phyloP scores from a whole-genome alignment of 2,888 invertebrate genomes.

The Hypselothyrea guttata region DNA sequence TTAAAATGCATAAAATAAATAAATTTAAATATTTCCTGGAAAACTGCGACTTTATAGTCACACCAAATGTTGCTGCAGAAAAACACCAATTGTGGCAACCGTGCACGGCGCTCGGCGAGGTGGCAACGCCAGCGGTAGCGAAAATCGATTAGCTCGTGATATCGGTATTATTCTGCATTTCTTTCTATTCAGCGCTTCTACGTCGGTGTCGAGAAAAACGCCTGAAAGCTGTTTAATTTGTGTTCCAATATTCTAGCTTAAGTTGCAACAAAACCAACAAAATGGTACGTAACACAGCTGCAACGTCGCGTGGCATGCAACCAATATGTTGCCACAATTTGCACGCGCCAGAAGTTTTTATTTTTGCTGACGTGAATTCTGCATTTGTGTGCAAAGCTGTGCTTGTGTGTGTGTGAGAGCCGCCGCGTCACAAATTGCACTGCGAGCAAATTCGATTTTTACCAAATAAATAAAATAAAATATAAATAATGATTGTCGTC shows the following conservation, averaged over 20 bases:
- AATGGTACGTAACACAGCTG: slow-evolving; percentile 48
- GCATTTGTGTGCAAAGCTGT: slow-evolving; percentile 29
- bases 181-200: slow-evolving; percentile 48
- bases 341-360: slow-evolving; percentile 41
- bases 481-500: slow-evolving; percentile 24
- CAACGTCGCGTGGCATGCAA: background rate
- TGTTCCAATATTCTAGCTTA: slow-evolving; percentile 45
- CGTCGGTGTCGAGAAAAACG: slow-evolving; percentile 46
- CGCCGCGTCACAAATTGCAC: slow-evolving; percentile 65
- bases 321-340: slow-evolving; percentile 4
- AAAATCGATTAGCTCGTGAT: slow-evolving; percentile 27
- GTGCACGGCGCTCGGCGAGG: background rate
- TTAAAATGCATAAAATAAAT: background rate
- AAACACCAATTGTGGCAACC: background rate
- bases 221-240: slow-evolving; percentile 38
- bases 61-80: background rate
- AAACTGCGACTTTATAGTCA: no score
- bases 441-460: slow-evolving; percentile 36
- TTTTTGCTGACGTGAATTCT: slow-evolving; percentile 55
- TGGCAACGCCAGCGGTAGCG: slow-evolving; percentile 29
- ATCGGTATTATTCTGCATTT: slow-evolving; percentile 50
- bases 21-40: no score
- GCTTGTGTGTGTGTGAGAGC: slow-evolving; percentile 28
- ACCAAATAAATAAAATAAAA: slow-evolving; percentile 22
- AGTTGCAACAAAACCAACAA: slow-evolving; percentile 43